phyloP scores from a whole-genome alignment of 2,888 invertebrate species.

The Rhamphomyia laevipes region DNA sequence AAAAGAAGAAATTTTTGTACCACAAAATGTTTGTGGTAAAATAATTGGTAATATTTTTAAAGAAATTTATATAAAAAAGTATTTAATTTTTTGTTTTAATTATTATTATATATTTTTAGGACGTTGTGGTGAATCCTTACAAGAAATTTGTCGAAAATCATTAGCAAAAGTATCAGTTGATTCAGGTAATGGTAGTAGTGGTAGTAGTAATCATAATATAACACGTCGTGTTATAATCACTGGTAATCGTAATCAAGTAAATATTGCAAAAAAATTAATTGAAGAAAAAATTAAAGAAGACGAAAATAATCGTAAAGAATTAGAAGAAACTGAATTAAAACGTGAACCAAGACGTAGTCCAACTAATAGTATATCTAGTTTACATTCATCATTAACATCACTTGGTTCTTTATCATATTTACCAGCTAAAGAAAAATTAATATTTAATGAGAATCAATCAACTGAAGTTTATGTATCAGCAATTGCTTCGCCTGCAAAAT shows the following conservation, averaged over 20 bases:
- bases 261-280: slow-evolving; percentile 56
- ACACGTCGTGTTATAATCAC: slow-evolving; percentile 37
- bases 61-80: neutral
- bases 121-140: slow-evolving; percentile 57
- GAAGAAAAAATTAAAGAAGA: slow-evolving; percentile 53
- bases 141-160: slow-evolving; percentile 56
- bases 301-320: slow-evolving; percentile 39
- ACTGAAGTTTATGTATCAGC: slow-evolving; percentile 83
- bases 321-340: slow-evolving; percentile 34
- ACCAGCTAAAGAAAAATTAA: slow-evolving; percentile 31
- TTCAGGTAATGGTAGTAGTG: slow-evolving; percentile 31
- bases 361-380: slow-evolving; percentile 31
- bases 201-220: slow-evolving; percentile 22
- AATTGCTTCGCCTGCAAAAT: slow-evolving; percentile 62
- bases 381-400: slow-evolving; percentile 35
- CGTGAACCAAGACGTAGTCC: slow-evolving; percentile 42
- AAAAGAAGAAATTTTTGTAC: slow-evolving; percentile 54
- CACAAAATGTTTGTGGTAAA: slow-evolving; percentile 52
- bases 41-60: slow-evolving; percentile 47
- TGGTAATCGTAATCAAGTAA: slow-evolving; percentile 66
- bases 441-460: slow-evolving; percentile 42
- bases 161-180: slow-evolving; percentile 60
- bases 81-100: too few species aligned
- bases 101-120: slow-evolving; percentile 31
- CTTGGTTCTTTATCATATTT: slow-evolving; percentile 25